phyloP scores from a whole-genome alignment of 2,888 invertebrate genomes.

The Trilocha varians region DNA sequence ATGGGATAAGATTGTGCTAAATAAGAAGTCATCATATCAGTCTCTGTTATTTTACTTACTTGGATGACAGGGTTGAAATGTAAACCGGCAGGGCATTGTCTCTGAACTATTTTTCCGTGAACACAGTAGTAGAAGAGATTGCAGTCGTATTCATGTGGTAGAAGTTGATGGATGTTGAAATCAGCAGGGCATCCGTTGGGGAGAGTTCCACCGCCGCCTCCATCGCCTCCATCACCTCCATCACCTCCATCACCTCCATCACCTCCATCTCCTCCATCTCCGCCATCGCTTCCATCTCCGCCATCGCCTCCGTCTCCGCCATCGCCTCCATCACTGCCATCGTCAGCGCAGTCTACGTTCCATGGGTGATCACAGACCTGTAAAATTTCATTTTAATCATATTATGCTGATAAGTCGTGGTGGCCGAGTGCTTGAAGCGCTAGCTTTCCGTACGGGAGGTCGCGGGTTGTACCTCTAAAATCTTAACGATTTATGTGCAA shows the following conservation, averaged over 20 bases:
- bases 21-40: no score
- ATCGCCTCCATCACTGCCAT: constrained; percentile 7
- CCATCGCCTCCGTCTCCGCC: constrained; percentile 8
- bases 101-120: constrained; percentile 13
- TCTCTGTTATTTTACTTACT: constrained; percentile 19
- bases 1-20: no score
- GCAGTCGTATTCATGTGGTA: constrained; percentile 24
- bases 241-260: constrained; percentile 8
- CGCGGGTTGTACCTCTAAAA: no score
- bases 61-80: constrained; percentile 26
- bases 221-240: constrained; percentile 6
- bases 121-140: constrained; percentile 24
- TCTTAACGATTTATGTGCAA: no score
- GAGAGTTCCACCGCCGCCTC: constrained; percentile 3
- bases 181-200: constrained; percentile 21
- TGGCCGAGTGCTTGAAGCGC: no score
- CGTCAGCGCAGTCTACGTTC: constrained; percentile 9
- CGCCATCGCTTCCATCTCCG: constrained; percentile 6
- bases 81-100: constrained; percentile 17
- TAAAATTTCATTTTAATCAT: not conserved
- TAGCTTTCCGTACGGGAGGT: no score
- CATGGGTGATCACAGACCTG: constrained; percentile 27
- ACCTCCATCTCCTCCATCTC: constrained; percentile 7
- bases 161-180: constrained; percentile 12
- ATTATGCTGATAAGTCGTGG: no score